Evolutionary conservation across 2,888 invertebrate species (phyloP).

Genomic region (Gari tellinella): DNA sequence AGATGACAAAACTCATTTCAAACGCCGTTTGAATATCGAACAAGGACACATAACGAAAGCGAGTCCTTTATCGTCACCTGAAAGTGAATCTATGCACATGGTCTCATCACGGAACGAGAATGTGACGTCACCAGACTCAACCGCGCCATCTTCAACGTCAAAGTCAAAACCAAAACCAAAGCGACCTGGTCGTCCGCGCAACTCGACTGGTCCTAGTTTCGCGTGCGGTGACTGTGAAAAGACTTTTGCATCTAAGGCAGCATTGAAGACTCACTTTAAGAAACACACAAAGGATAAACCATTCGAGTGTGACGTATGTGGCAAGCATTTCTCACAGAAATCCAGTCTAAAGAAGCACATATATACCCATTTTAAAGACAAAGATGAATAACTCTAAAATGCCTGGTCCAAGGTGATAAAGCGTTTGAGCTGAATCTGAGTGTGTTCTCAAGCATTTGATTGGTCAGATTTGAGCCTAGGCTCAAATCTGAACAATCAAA

Average conservation of each 20-base stretch:
- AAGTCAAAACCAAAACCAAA: not conserved
- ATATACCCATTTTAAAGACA: constrained; percentile 32
- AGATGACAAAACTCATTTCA: constrained; percentile 9
- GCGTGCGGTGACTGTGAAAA: constrained; percentile 55
- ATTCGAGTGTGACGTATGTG: constrained; percentile 59
- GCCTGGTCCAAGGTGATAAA: too few relatives aligned
- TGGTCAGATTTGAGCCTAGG: too few relatives aligned
- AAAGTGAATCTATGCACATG: not conserved
- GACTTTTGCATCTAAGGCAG: constrained; percentile 35
- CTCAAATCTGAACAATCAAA: too few relatives aligned
- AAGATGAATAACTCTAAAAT: not conserved
- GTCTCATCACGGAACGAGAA: not conserved
- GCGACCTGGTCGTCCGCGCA: not conserved
- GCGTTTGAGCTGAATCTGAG: too few relatives aligned
- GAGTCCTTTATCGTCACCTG: not conserved
- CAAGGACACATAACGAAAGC: not conserved
- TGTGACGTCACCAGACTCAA: too few relatives aligned
- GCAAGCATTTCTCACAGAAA: constrained; percentile 48
- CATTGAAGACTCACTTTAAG: constrained; percentile 36
- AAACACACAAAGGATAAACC: constrained; percentile 49
- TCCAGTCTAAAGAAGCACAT: constrained; percentile 51
- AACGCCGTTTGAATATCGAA: not conserved
- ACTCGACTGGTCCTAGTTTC: constrained; percentile 3
- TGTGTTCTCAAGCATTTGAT: too few relatives aligned
- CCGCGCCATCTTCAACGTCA: not conserved